Base-by-base conservation (phyloP, 2,113 vertebrate genomes). In the Cottus gobio region DNA sequence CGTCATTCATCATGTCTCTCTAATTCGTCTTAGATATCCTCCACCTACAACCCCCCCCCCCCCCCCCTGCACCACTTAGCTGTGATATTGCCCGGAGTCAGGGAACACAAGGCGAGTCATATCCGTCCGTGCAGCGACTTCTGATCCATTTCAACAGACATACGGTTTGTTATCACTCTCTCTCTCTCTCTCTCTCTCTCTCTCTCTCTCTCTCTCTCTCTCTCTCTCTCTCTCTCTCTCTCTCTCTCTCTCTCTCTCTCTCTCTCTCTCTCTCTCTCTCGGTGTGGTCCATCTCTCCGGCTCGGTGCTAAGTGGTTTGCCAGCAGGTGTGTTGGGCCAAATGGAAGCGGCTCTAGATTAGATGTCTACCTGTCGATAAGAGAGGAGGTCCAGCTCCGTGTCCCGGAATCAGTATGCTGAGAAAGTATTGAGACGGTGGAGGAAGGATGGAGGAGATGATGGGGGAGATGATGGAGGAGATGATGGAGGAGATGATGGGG, bases 1-100 rank as follows among this genome's bases (percentile, higher is more conserved):
- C 93, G 71, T 93, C 93, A 94, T 93, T 92, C 86, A 92, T 93
- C 90, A 91, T 87, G 90, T 91, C 90, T 91, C 86, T 91, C 90
- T 93, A 93, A 93, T 94, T 93, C 83, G 77, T 90, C 87, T 88
- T 87, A 91, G 87, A 90, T 91, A 91, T 85, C 86, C 79, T 69
- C 54, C 86, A 63, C 81, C 77, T 52, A 81, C 31, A 2, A 3
- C 16, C 37, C 4, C 20, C 24, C 42, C 46, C 83, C 85, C 11
- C 36, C 36, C 36, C 36, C 3, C n/a, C 82, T 81, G 66, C 83
- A 76, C 78, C 80, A 76, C 80, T 90, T 87, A 87, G 80, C 84
- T 70, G 68, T 24, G 83, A 89, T 89, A 85, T 88, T 83, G 82
- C 82, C 86, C 87, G 28, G 74, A 90, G 80, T 90, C 69, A 28